Evolutionary conservation across 2,797 vertebrate species (phyloP), one percentile per base, ranked within the genome.

Genomic region (Diplodus puntazzo): DNA sequence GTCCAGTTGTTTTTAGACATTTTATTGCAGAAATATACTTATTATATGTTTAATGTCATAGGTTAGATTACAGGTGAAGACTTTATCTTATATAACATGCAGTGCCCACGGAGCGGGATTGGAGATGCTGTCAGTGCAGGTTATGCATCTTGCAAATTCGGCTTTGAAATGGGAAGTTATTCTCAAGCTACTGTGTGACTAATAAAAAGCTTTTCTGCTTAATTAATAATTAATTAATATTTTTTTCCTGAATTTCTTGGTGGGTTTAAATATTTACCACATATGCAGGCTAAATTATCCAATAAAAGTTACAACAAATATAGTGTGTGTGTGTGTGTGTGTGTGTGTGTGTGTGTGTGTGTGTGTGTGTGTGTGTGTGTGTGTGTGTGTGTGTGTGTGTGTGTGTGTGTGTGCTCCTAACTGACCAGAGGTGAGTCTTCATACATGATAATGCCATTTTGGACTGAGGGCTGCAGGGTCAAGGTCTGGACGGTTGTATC

Each of bases 401-500:
- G 43, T 25, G 34, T 11, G 43, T 30, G 18, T 43, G 30, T 53
- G 49, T 20, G n/a, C 42, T 30, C 11, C 14, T 23, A 61, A 97
- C 97, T 95, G 84, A 99, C 98, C 96, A 99, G 92, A 13, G 98
- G 98, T 0, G 98, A 99, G 89, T 99, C 98, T 88, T 99, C 98
- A 67, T 99, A 99, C 1, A 94, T 87, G 82, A 99, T 99, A 88
- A 97, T 92, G 48, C 98, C 98, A 11, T 97, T 97, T 87, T 95
- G 96, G 79, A 99, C 98, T 5, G 98, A 98, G 46, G 98, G 98
- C 89, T 99, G 98, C 59, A 99, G 91, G 3, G 98, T 99, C 84
- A 99, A 95, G 13, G 96, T 97, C 93, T 99, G 98, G 43, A 99
- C 98, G 0, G 98, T 99, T 2, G 98, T 99, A 73, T 99, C 98